Conservation (phyloP, 2,888 invertebrate species). For the Drosophila mimetica region DNA sequence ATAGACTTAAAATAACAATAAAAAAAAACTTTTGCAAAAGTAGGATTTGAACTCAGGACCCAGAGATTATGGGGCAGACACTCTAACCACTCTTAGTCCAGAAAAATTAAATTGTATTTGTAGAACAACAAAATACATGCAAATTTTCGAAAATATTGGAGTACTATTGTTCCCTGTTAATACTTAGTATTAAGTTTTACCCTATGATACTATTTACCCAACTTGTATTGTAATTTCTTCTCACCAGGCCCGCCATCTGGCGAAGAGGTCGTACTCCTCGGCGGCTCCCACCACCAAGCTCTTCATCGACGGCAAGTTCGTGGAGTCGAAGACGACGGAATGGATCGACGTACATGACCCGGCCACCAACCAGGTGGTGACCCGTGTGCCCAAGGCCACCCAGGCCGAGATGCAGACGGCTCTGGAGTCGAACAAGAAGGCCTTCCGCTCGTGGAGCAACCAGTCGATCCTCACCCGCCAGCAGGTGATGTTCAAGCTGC, state of each 20-base stretch:
- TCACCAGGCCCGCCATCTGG: constrained; percentile 70
- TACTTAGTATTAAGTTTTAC: too few relatives aligned
- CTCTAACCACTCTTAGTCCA: too few relatives aligned
- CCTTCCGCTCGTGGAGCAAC: constrained; percentile 93
- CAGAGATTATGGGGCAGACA: too few relatives aligned
- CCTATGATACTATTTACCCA: not conserved
- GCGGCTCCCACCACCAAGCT: constrained; percentile 92
- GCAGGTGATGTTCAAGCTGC: constrained; percentile 95
- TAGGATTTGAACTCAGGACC: too few relatives aligned
- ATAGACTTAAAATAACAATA: too few relatives aligned
- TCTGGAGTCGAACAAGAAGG: constrained; percentile 92
- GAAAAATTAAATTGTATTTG: too few relatives aligned
- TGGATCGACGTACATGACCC: constrained; percentile 99
- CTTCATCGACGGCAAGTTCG: constrained; percentile 97
- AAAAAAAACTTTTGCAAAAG: too few relatives aligned
- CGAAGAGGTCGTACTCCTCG: constrained; percentile 85
- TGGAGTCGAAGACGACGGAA: constrained; percentile 95
- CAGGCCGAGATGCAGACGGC: constrained; percentile 95
- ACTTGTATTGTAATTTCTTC: not conserved
- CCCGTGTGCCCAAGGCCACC: constrained; percentile 95
- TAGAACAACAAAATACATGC: too few relatives aligned
- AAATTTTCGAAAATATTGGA: too few relatives aligned
- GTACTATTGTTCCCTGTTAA: too few relatives aligned
- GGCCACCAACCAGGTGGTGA: constrained; percentile 93
- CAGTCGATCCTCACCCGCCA: constrained; percentile 96